Conservation (phyloP, 2,797 vertebrate genomes). For the Poliocrania exsul region DNA sequence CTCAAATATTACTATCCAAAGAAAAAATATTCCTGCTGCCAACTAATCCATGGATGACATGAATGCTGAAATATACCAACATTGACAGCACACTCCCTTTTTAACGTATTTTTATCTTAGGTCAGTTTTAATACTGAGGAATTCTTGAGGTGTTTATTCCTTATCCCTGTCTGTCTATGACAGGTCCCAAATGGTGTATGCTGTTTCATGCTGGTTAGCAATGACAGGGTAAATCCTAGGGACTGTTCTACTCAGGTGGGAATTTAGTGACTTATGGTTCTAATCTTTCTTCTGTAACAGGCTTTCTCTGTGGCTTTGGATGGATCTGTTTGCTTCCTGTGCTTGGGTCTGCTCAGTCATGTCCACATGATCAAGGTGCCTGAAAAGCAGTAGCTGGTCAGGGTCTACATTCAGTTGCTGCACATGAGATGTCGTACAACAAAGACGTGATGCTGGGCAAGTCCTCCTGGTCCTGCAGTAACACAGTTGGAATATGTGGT, state of each 20-base stretch:
- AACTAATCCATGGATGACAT: not conserved
- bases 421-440: not conserved
- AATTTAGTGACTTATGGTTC: not conserved
- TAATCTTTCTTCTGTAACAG: not conserved
- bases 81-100: not conserved
- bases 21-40: not conserved
- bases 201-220: not conserved
- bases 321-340: not conserved
- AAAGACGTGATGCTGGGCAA: not conserved
- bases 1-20: not conserved
- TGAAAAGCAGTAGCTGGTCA: not conserved
- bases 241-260: not conserved
- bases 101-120: not conserved
- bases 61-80: not conserved
- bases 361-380: not conserved
- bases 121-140: not conserved
- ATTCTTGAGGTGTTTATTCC: not conserved
- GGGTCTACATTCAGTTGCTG: not conserved
- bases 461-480: not conserved
- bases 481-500: not conserved
- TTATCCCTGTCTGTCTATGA: not conserved
- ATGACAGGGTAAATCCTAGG: not conserved
- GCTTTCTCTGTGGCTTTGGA: not conserved
- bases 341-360: not conserved
- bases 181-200: not conserved